These are phyloP conservation scores for Drosophila meridiana DNA, from an alignment of 2,888 invertebrate species.

Conservation along the genomic window DNA sequence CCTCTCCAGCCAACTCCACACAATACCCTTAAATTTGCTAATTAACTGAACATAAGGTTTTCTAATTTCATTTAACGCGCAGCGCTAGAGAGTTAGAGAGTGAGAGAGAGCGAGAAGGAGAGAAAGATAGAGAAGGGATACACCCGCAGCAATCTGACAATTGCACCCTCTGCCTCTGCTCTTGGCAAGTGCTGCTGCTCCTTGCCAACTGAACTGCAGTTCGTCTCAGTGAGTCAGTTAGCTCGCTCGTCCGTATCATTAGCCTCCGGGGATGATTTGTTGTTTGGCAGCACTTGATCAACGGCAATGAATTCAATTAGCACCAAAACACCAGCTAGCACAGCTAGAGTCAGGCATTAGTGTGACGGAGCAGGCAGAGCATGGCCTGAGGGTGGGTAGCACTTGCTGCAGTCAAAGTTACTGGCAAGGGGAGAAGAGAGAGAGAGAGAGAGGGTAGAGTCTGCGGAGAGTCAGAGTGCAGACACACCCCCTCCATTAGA, in stretches of 20 bases:
- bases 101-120: not conserved
- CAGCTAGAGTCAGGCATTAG: conserved; percentile 21
- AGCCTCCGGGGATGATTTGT: conserved; percentile 80
- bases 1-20: conserved; percentile 16
- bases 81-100: not conserved
- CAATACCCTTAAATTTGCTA: conserved; percentile 71
- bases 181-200: conserved; percentile 13
- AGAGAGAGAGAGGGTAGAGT: not conserved
- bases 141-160: conserved; percentile 8
- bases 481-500: conserved; percentile 80
- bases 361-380: not conserved
- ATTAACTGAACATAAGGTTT: conserved; percentile 81
- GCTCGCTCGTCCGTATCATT: conserved; percentile 75
- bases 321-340: conserved; percentile 71
- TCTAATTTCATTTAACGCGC: conserved; percentile 80
- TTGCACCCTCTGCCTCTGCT: conserved; percentile 33
- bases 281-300: conserved; percentile 82
- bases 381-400: conserved; percentile 26
- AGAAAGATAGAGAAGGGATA: not conserved
- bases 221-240: conserved; percentile 40
- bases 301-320: conserved; percentile 82
- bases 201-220: conserved; percentile 17
- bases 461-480: conserved; percentile 22
- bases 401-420: conserved; percentile 55
- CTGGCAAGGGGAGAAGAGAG: not conserved